A percentile compares a stretch with the other conserved stretches of the same genome.
Conservation (phyloP, 2,888 invertebrate species). For the Philopedon plagiatum region DNA sequence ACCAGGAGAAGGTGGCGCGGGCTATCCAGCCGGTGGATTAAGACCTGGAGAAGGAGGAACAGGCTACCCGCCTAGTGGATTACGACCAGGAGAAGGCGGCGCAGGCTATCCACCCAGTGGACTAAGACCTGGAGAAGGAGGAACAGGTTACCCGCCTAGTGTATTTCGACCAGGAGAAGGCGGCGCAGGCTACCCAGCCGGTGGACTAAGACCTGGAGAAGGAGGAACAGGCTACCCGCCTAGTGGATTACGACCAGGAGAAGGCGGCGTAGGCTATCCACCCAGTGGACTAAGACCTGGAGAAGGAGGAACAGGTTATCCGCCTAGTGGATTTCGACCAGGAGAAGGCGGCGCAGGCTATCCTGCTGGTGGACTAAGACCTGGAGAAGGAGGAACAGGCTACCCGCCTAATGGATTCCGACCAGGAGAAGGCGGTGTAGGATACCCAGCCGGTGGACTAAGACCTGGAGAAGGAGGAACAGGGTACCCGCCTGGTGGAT, state of each 20-base stretch:
- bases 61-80: neutral
- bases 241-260: slow-evolving; percentile 20
- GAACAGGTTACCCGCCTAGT: slow-evolving; percentile 40
- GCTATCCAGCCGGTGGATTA: slow-evolving; percentile 5
- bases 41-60: neutral
- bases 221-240: slow-evolving; percentile 45
- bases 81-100: slow-evolving; percentile 21
- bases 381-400: slow-evolving; percentile 18
- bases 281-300: slow-evolving; percentile 22
- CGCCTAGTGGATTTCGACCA: slow-evolving; percentile 45
- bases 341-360: slow-evolving; percentile 31
- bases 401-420: neutral
- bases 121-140: slow-evolving; percentile 49
- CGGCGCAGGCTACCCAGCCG: slow-evolving; percentile 28
- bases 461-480: slow-evolving; percentile 17
- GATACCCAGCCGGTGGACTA: slow-evolving; percentile 24
- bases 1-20: slow-evolving; percentile 12
- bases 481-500: neutral
- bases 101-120: slow-evolving; percentile 33
- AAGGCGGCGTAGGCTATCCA: neutral
- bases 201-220: slow-evolving; percentile 48
- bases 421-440: slow-evolving; percentile 6
- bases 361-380: slow-evolving; percentile 50
- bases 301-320: slow-evolving; percentile 13
- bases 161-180: slow-evolving; percentile 7